phyloP scores from a whole-genome alignment of 2,113 vertebrate species.

The Vidua macroura region DNA sequence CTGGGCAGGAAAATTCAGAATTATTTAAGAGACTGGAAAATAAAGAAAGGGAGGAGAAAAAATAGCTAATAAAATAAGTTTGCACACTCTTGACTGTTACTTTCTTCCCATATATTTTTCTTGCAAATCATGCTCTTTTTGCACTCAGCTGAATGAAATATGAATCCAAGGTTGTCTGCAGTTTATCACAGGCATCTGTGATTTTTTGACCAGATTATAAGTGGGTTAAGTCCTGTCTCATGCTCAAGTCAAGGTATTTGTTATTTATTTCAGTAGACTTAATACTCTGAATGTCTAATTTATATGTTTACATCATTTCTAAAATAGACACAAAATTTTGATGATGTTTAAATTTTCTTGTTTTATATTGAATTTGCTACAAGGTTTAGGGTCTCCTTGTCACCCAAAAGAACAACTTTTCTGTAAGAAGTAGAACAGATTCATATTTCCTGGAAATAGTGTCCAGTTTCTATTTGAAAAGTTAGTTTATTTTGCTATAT shows the following conservation, averaged over 20 bases:
- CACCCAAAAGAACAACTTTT: not conserved
- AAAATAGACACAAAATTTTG: not conserved
- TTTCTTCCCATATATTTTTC: not conserved
- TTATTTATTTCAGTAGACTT: not conserved
- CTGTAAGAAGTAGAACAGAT: not conserved
- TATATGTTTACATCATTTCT: fast-evolving
- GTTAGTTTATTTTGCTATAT: not conserved
- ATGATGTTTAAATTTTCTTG: not conserved
- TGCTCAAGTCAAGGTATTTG: not conserved
- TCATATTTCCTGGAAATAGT: not conserved
- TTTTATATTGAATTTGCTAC: not conserved
- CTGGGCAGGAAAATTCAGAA: not conserved
- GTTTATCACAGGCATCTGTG: not conserved
- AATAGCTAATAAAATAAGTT: not conserved
- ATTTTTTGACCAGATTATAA: not conserved
- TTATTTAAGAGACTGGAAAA: not conserved
- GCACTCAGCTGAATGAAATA: not conserved
- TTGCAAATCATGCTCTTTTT: not conserved
- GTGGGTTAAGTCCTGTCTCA: not conserved
- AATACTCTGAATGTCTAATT: not conserved
- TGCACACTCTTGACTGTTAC: not conserved
- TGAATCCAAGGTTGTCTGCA: not conserved
- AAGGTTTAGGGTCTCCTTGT: not conserved
- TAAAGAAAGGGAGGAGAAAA: not conserved
- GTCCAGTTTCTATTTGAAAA: not conserved